phyloP scores from a whole-genome alignment of 2,113 vertebrate species.

The Henicopernis longicauda region DNA sequence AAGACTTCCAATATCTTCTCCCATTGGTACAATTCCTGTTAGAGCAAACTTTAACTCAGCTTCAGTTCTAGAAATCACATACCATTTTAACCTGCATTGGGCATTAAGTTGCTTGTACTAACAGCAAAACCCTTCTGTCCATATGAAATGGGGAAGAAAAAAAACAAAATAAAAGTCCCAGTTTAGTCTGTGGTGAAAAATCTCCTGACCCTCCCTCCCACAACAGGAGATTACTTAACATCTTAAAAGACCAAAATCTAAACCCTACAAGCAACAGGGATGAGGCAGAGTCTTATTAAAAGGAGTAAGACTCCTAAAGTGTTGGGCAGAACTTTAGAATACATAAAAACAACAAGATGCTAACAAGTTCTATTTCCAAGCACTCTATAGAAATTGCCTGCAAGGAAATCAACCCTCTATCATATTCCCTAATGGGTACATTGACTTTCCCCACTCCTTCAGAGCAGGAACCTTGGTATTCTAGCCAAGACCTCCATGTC shows the following conservation, averaged over 20 bases:
- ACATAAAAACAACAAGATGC: background rate
- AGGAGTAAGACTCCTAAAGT: background rate
- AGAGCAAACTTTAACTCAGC: background rate
- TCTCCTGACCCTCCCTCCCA: background rate
- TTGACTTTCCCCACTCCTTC: background rate
- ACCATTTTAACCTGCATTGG: background rate
- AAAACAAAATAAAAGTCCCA: background rate
- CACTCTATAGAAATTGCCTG: background rate
- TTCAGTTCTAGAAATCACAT: background rate
- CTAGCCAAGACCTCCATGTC: background rate
- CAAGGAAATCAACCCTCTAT: background rate
- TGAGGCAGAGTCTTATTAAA: background rate
- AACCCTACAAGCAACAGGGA: background rate
- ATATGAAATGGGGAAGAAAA: background rate
- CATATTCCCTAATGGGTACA: background rate
- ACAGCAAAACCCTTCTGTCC: background rate
- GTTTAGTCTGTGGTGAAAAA: background rate
- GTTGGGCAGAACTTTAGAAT: background rate
- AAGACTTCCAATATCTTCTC: background rate
- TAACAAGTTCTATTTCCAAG: background rate
- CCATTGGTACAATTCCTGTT: background rate
- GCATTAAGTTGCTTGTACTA: background rate
- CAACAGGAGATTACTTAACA: background rate
- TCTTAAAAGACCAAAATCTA: background rate
- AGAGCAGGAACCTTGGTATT: background rate